These are phyloP conservation scores for Drosophila lacicola DNA, from an alignment of 2,888 invertebrate species.

Conservation along the genomic window DNA sequence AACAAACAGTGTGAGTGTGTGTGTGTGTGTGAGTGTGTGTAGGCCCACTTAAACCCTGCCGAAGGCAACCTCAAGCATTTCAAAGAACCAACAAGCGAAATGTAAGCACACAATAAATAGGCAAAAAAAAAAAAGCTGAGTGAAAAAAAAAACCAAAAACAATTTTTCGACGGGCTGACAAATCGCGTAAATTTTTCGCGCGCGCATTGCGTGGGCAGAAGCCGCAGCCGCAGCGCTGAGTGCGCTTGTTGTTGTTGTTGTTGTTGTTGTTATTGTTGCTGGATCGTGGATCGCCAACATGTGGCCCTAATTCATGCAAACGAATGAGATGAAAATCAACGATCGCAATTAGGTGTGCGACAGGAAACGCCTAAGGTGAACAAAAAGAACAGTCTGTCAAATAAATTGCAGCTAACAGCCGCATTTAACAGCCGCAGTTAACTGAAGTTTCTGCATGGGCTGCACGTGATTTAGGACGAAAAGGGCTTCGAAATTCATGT, in stretches of 20 bases:
- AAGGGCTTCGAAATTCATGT: not conserved
- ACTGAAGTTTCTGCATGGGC: no score
- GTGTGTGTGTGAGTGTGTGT: conserved; percentile 48
- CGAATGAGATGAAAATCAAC: conserved; percentile 32
- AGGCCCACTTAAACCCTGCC: conserved; percentile 82
- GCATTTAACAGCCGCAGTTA: not conserved
- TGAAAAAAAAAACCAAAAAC: conserved; percentile 33
- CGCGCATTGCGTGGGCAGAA: conserved; percentile 75
- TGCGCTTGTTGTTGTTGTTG: conserved; percentile 38
- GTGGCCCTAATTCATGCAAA: conserved; percentile 79
- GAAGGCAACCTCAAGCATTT: conserved; percentile 78
- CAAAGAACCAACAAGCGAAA: conserved; percentile 74
- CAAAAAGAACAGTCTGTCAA: conserved; percentile 3
- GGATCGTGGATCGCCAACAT: conserved; percentile 63
- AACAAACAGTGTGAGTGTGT: conserved; percentile 40
- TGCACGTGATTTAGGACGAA: not conserved
- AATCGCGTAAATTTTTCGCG: conserved; percentile 75
- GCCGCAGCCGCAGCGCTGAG: conserved; percentile 23
- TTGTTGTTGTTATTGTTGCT: conserved; percentile 18
- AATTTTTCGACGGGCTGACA: conserved; percentile 65
- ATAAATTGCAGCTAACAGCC: conserved; percentile 1
- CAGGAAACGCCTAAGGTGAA: conserved; percentile 66
- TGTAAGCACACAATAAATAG: conserved; percentile 65
- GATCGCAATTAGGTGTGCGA: conserved; percentile 56
- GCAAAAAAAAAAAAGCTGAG: conserved; percentile 19